Evolutionary conservation across 2,797 vertebrate genomes (phyloP), one percentile per base, ranked within the genome.

Genomic region (Argentina silus): DNA sequence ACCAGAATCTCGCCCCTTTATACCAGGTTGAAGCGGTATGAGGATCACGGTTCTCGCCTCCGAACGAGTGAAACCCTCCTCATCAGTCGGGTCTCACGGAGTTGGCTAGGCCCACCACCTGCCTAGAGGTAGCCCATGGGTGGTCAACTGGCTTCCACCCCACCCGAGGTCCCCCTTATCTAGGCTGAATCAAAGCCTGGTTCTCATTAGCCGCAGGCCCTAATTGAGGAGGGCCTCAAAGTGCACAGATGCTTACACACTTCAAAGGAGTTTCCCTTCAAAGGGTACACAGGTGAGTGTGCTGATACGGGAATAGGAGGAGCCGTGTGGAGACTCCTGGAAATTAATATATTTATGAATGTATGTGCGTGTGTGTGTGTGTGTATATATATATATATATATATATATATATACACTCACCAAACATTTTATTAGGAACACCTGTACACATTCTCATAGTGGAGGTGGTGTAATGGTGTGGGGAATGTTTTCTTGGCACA

Each of bases 261-360:
- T 85, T 91, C 89, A 92, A 90, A 90, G 69, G 67, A 77, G 61
- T 60, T 76, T 48, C 57, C 83, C 81, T 84, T 89, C 81, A 86
- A 86, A 88, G 84, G 79, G 71, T 48, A 15, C 0, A 0, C 70
- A 11, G 82, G 82, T 73, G 55, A 57, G 43, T 7, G 61, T 8
- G 61, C 60, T 55, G 78, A 75, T 73, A 64, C 1, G 68, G 77
- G 78, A 86, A 63, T 50, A 78, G 76, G 67, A 76, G 73, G 69
- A 44, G 42, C 14, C 7, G 12, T 6, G 42, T 14, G 43, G 15
- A 27, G 50, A 43, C 8, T 47, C 44, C 14, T 10, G 27, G 45
- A 70, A 76, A 80, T 60, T 64, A 42, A 15, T 61, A 61, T 61
- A 11, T n/a, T n/a, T n/a, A n/a, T n/a, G n/a, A n/a, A n/a, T n/a